Percentiles rank a stretch among this genome's conserved stretches.
Evolutionary conservation across 1,140 invertebrate species (phyloP).

Genomic region (Leptopilina clavipes): DNA sequence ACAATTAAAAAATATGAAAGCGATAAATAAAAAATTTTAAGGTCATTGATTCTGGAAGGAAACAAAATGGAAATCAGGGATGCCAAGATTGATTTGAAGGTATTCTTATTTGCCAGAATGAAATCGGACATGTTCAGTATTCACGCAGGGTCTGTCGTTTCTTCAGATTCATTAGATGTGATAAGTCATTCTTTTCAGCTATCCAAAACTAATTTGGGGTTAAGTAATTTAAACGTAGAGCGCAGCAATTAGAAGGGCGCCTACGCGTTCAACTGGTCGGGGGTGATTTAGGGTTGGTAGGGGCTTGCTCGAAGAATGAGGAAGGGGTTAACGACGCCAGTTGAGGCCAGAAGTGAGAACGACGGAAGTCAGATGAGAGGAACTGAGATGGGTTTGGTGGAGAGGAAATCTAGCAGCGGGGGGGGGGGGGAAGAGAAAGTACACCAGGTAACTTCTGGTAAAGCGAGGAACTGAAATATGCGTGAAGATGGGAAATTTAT

Average conservation of each 20-base stretch:
- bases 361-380: conserved; percentile 38
- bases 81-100: no score
- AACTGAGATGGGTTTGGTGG: conserved; percentile 45
- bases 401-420: conserved; percentile 50
- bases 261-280: conserved; percentile 60
- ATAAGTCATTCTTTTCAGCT: conserved; percentile 71
- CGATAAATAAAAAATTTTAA: no score
- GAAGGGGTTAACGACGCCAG: conserved; percentile 53
- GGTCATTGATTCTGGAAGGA: no score
- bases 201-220: conserved; percentile 71
- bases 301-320: conserved; percentile 68
- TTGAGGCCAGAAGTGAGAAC: conserved; percentile 49
- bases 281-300: conserved; percentile 69
- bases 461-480: conserved; percentile 71
- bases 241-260: conserved; percentile 70
- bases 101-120: background rate
- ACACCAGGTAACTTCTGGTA: conserved; percentile 69
- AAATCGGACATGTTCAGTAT: background rate
- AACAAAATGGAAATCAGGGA: no score
- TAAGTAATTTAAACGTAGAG: conserved; percentile 73
- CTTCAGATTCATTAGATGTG: conserved; percentile 56
- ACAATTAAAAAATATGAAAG: no score
- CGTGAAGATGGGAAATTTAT: conserved; percentile 73
- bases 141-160: conserved; percentile 37
- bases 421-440: conserved; percentile 52